Conservation (phyloP, 2,797 vertebrate species). For the Tragelaphus eurycerus region DNA sequence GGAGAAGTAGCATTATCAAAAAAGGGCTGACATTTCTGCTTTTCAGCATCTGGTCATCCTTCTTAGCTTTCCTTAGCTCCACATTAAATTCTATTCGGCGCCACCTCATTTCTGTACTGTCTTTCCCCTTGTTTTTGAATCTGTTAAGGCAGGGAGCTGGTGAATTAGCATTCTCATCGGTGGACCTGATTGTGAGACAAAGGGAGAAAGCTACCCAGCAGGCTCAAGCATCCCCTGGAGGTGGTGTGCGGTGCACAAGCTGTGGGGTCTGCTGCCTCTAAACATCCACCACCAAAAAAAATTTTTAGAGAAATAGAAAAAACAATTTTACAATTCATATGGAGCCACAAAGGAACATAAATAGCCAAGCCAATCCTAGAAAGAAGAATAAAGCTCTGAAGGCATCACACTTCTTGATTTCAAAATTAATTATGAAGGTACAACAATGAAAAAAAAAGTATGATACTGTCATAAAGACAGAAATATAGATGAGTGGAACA, state of each 20-base stretch:
- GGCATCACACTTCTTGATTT: background rate
- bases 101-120: constrained; percentile 92
- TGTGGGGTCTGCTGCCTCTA: no score
- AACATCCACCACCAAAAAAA: no score
- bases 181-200: constrained; percentile 86
- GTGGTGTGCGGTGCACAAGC: no score
- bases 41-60: constrained; percentile 97
- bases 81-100: constrained; percentile 96
- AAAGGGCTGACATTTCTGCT: constrained; percentile 93
- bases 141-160: constrained; percentile 88
- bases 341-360: background rate
- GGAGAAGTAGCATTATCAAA: constrained; percentile 94
- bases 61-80: constrained; percentile 97
- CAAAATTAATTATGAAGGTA: background rate
- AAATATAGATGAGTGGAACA: background rate
- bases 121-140: constrained; percentile 98
- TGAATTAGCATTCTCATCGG: constrained; percentile 85
- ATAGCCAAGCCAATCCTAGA: background rate
- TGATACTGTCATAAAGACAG: background rate
- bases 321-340: background rate
- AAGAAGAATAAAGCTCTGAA: background rate
- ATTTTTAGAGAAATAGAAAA: background rate
- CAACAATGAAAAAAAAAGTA: background rate
- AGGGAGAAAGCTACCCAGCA: constrained; percentile 3
- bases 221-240: no score